Evolutionary conservation across 92 coral and sea anemone genomes (phyloP), one percentile per base, ranked within the genome.

Genomic region (Paramuricea clavata): DNA sequence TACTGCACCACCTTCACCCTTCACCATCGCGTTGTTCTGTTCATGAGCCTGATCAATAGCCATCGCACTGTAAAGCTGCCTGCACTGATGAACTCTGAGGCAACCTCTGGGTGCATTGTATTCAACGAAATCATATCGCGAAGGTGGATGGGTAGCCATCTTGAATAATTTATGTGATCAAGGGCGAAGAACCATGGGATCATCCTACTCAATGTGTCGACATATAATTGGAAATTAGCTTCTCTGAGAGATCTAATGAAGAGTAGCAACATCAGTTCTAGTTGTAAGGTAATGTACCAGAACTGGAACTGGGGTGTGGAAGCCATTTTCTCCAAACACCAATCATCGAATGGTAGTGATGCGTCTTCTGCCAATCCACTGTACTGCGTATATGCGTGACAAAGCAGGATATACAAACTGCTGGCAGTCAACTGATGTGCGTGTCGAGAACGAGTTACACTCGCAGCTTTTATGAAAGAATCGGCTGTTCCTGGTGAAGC

Each of bases 1-100:
- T 6, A 86, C 86, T 0, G 92, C 93, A 11, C 95, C 91, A 0
- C 93, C 93, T 62, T 89, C 91, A 60, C 91, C 93, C 68, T 92
- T 90, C 6, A 90, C 88, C n/a, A 72, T 0, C 3, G 92, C 93
- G 32, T 93, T 93, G 19, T 35, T 69, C 49, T 93, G 92, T 56
- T 90, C 90, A 54, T 90, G 92, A 31, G 89, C 89, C 19, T 89
- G 94, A 41, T 92, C 92, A 23, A 88, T 30, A 13, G 94, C 82
- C 12, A 89, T 92, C 16, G 92, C 70, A 90, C 93, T 1, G 81
- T 90, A 85, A 92, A 92, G 6, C 35, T 39, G 33, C 92, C 94
- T 39, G 64, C 26, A 19, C 31, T 69, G 78, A 92, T 65, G 16
- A 65, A 65, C 34, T n/a, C 34, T 65, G 28, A 27, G 72, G 28